phyloP scores from a whole-genome alignment of 1,140 invertebrate genomes.

The Nixonia krombeini region DNA sequence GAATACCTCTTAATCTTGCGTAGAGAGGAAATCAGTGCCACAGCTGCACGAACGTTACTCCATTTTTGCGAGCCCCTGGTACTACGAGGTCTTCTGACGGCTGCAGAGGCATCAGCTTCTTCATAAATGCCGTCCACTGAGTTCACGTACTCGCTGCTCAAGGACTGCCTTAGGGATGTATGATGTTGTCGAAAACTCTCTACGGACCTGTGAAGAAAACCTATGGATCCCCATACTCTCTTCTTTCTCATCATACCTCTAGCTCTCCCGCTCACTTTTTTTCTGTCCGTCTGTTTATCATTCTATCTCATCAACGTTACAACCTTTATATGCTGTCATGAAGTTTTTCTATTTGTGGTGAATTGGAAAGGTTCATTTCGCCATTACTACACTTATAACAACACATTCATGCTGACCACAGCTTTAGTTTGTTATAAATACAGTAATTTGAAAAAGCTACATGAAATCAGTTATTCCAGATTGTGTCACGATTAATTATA shows the following conservation, averaged over 20 bases:
- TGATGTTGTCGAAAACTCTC: slow-evolving; percentile 47
- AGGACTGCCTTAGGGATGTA: slow-evolving; percentile 50
- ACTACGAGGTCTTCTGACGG: slow-evolving; percentile 56
- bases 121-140: slow-evolving; percentile 60
- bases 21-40: slow-evolving; percentile 88
- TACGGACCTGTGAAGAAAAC: slow-evolving; percentile 65
- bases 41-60: slow-evolving; percentile 86
- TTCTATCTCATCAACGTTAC: slow-evolving; percentile 10
- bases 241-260: slow-evolving; percentile 22
- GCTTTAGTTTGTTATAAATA: too few species aligned
- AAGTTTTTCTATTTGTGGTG: neutral
- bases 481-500: too few species aligned
- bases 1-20: slow-evolving; percentile 89
- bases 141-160: slow-evolving; percentile 43
- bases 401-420: too few species aligned
- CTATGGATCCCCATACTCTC: slow-evolving; percentile 41
- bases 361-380: too few species aligned
- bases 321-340: neutral
- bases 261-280: slow-evolving; percentile 23
- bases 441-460: too few species aligned
- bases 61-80: slow-evolving; percentile 83
- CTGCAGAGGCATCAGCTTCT: slow-evolving; percentile 50
- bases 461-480: too few species aligned
- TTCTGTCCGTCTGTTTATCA: slow-evolving; percentile 8
- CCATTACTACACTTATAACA: too few species aligned